phyloP scores from a whole-genome alignment of 35 echinoderm and acorn worm genomes.

The Apostichopus californicus region DNA sequence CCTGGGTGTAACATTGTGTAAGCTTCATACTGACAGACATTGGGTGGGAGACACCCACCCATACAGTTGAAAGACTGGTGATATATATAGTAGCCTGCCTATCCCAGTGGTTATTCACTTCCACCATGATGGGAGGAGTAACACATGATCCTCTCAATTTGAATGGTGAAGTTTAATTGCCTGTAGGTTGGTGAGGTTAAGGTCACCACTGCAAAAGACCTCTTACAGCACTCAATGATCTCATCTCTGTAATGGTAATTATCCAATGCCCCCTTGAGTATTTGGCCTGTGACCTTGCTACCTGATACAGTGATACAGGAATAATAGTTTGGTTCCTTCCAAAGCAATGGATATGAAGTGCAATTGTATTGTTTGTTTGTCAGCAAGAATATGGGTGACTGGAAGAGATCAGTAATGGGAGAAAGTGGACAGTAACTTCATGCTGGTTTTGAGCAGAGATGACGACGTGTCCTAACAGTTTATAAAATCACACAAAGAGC shows the following conservation, averaged over 20 bases:
- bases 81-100: too few species aligned
- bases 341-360: not conserved
- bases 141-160: not conserved
- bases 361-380: not conserved
- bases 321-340: not conserved
- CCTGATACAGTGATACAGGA: not conserved
- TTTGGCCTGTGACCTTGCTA: not conserved
- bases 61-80: too few species aligned
- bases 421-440: slow-evolving; percentile 13
- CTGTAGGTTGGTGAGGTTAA: not conserved
- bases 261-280: not conserved
- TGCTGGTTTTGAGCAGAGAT: slow-evolving; percentile 13
- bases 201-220: not conserved
- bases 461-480: not conserved
- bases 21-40: too few species aligned
- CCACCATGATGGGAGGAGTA: not conserved
- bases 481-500: too few species aligned
- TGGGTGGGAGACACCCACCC: too few species aligned
- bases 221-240: not conserved
- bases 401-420: slow-evolving; percentile 6
- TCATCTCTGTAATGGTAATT: not conserved
- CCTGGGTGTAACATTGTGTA: too few species aligned
- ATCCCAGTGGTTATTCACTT: not conserved
- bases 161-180: not conserved
- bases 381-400: not conserved